These are phyloP conservation scores for Gambusia holbrooki DNA, from an alignment of 2,113 vertebrate genomes.

Conservation along the genomic window DNA sequence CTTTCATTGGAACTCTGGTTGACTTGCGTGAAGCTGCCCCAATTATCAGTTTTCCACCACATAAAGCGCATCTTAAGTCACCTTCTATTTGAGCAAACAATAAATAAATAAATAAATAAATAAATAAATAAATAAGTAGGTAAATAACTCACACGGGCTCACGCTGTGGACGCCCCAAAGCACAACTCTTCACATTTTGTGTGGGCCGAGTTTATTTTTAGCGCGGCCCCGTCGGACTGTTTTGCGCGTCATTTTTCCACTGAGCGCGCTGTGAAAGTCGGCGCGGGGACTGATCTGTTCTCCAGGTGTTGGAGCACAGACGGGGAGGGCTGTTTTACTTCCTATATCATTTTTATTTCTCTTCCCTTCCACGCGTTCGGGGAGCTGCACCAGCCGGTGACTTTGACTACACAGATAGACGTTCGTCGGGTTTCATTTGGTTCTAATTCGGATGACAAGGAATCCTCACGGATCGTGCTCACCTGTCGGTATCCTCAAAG, in stretches of 20 bases:
- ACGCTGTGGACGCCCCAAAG: slow-evolving; percentile 19
- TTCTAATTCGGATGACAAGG: not conserved
- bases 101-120: not conserved
- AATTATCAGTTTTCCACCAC: not conserved
- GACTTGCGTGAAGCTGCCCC: not conserved
- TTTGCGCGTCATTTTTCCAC: slow-evolving; percentile 72
- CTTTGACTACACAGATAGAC: not conserved
- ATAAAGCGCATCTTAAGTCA: not conserved
- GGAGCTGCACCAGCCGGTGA: slow-evolving; percentile 14
- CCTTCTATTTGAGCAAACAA: not conserved
- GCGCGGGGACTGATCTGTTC: slow-evolving; percentile 62
- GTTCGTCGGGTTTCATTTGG: not conserved
- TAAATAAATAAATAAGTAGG: no score
- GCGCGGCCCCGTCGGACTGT: slow-evolving; percentile 43
- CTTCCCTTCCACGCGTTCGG: not conserved
- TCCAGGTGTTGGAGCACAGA: slow-evolving; percentile 65
- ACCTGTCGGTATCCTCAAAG: not conserved
- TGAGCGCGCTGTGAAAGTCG: slow-evolving; percentile 45
- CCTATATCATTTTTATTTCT: not conserved
- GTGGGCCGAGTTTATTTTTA: slow-evolving; percentile 71
- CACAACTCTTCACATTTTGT: slow-evolving; percentile 60
- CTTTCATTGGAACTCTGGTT: not conserved
- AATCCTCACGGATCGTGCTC: not conserved
- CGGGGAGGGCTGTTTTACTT: slow-evolving; percentile 37
- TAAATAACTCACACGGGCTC: not conserved